Percentiles rank a stretch among this genome's conserved stretches.
Evolutionary conservation across 2,888 invertebrate species (phyloP).

Genomic region (Archips xylosteana): DNA sequence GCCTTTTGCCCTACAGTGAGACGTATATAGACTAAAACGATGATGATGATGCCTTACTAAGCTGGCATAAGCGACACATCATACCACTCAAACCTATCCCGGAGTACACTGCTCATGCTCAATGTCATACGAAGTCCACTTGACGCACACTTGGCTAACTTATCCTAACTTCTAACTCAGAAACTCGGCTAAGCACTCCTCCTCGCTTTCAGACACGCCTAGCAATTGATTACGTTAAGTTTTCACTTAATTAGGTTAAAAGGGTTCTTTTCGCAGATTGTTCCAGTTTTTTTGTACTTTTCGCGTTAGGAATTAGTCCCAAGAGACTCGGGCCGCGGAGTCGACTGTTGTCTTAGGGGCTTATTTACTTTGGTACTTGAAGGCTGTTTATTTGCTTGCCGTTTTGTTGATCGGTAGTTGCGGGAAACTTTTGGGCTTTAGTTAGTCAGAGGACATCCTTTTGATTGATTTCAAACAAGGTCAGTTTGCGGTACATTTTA

Average conservation of each 20-base stretch:
- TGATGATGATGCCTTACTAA: too few relatives aligned
- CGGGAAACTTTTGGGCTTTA: not conserved
- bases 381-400: not conserved
- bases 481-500: too few relatives aligned
- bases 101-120: slow-evolving; percentile 16
- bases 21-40: too few relatives aligned
- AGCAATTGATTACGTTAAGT: slow-evolving; percentile 32
- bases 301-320: slow-evolving; percentile 36
- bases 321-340: slow-evolving; percentile 25
- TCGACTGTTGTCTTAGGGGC: slow-evolving; percentile 2
- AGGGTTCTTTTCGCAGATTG: slow-evolving; percentile 48
- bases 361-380: not conserved
- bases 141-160: slow-evolving; percentile 11
- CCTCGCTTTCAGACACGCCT: slow-evolving; percentile 5
- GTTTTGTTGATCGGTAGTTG: slow-evolving; percentile 1
- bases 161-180: slow-evolving; percentile 12
- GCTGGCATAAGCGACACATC: not conserved
- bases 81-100: not conserved
- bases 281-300: slow-evolving; percentile 42
- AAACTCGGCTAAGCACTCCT: slow-evolving; percentile 26
- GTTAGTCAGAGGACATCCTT: not conserved
- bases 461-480: not conserved
- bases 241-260: slow-evolving; percentile 49
- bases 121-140: slow-evolving; percentile 24
- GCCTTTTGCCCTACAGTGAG: too few relatives aligned